phyloP scores from a whole-genome alignment of 2,888 invertebrate species.

The Drosophila mimetica region DNA sequence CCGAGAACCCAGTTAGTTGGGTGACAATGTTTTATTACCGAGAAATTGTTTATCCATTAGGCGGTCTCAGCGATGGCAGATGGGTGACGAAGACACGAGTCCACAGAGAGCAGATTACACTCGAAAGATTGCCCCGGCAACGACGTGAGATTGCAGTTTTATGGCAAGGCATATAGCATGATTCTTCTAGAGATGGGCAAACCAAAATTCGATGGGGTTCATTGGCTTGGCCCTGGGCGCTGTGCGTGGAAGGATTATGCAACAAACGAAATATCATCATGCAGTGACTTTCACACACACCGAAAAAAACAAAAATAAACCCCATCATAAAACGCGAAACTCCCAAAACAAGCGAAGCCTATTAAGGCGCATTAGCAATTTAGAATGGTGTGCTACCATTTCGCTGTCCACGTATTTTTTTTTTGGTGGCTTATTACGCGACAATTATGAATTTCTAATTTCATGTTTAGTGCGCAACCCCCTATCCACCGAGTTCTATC shows the following conservation, averaged over 20 bases:
- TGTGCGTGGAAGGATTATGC: constrained; percentile 66
- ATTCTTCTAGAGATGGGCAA: constrained; percentile 30
- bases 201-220: constrained; percentile 62
- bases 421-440: constrained; percentile 58
- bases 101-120: constrained; percentile 52
- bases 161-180: constrained; percentile 54
- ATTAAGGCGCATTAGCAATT: constrained; percentile 70
- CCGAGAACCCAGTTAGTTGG: constrained; percentile 14
- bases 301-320: constrained; percentile 12
- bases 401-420: constrained; percentile 40
- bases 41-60: constrained; percentile 60
- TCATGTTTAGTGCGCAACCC: constrained; percentile 30
- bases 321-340: constrained; percentile 4
- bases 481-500: constrained; percentile 44
- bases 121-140: constrained; percentile 60
- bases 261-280: constrained; percentile 74
- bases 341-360: constrained; percentile 54
- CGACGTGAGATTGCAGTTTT: constrained; percentile 75
- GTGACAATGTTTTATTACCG: constrained; percentile 46
- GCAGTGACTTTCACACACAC: constrained; percentile 52
- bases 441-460: constrained; percentile 77
- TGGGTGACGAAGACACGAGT: constrained; percentile 27
- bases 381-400: constrained; percentile 70
- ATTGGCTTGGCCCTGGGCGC: constrained; percentile 57
- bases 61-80: constrained; percentile 16